Evolutionary conservation across 2,888 invertebrate species (phyloP).

Genomic region (Hypomecis punctinalis): DNA sequence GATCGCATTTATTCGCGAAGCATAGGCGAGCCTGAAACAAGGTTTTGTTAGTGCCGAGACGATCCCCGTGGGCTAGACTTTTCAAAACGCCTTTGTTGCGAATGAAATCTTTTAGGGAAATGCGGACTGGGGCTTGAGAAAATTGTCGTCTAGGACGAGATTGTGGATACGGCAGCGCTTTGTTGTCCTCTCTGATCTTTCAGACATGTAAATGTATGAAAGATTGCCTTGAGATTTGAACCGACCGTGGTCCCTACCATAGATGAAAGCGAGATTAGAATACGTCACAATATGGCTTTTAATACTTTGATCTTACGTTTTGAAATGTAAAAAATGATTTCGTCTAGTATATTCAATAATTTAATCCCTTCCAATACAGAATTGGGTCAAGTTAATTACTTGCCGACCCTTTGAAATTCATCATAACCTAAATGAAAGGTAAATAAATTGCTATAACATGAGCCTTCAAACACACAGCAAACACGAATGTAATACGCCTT

Average conservation of each 20-base stretch:
- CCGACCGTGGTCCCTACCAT: slow-evolving; percentile 11
- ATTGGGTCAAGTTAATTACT: too few species aligned
- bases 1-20: slow-evolving; percentile 77
- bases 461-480: not conserved
- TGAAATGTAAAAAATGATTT: too few species aligned
- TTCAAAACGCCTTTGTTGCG: slow-evolving; percentile 56
- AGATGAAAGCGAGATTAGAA: slow-evolving; percentile 8
- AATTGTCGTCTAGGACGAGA: slow-evolving; percentile 37
- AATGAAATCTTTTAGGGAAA: slow-evolving; percentile 44
- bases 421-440: not conserved
- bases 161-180: slow-evolving; percentile 33
- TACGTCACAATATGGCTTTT: not conserved
- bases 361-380: too few species aligned
- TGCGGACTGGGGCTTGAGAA: slow-evolving; percentile 41
- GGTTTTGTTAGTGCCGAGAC: slow-evolving; percentile 72
- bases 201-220: slow-evolving; percentile 31
- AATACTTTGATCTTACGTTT: slow-evolving; percentile 6
- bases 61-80: slow-evolving; percentile 67
- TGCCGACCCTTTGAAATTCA: not conserved
- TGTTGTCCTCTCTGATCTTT: slow-evolving; percentile 31
- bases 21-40: slow-evolving; percentile 77
- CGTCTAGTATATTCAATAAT: too few species aligned
- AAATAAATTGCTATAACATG: not conserved
- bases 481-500: slow-evolving; percentile 9
- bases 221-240: slow-evolving; percentile 29